phyloP scores from a whole-genome alignment of 2,113 vertebrate species.

The Nematolebias whitei region DNA sequence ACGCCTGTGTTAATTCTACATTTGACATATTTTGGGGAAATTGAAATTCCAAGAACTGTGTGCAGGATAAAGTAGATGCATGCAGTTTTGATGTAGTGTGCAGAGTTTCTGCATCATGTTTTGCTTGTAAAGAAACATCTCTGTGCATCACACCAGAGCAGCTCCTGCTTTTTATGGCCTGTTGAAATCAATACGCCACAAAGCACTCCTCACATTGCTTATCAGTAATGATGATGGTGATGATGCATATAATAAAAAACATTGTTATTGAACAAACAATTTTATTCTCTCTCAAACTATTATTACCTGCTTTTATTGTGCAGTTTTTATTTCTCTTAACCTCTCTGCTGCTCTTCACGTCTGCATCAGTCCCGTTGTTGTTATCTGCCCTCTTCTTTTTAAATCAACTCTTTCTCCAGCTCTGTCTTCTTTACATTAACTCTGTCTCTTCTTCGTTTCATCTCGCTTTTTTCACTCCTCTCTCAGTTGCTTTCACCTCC shows the following conservation, averaged over 20 bases:
- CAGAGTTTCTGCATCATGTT: constrained; percentile 35
- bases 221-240: constrained; percentile 47
- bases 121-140: constrained; percentile 39
- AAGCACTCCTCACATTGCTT: constrained; percentile 44
- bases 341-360: constrained; percentile 20
- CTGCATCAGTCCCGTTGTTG: constrained; percentile 27
- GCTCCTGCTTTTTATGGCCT: constrained; percentile 61
- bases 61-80: constrained; percentile 10
- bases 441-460: constrained; percentile 30
- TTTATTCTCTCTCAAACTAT: constrained; percentile 34
- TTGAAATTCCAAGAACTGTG: constrained; percentile 8
- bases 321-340: constrained; percentile 57
- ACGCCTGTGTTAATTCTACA: neutral
- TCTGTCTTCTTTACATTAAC: constrained; percentile 51
- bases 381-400: constrained; percentile 38
- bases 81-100: constrained; percentile 31
- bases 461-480: constrained; percentile 19
- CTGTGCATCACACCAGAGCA: constrained; percentile 38
- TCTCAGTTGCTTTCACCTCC: constrained; percentile 6
- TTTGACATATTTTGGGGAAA: constrained; percentile 24
- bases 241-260: constrained; percentile 46
- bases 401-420: constrained; percentile 35
- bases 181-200: constrained; percentile 45
- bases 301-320: constrained; percentile 59
- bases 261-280: constrained; percentile 45